Evolutionary conservation across 2,797 vertebrate genomes (phyloP), one percentile per base, ranked within the genome.

Genomic region (Caiman crocodilus): DNA sequence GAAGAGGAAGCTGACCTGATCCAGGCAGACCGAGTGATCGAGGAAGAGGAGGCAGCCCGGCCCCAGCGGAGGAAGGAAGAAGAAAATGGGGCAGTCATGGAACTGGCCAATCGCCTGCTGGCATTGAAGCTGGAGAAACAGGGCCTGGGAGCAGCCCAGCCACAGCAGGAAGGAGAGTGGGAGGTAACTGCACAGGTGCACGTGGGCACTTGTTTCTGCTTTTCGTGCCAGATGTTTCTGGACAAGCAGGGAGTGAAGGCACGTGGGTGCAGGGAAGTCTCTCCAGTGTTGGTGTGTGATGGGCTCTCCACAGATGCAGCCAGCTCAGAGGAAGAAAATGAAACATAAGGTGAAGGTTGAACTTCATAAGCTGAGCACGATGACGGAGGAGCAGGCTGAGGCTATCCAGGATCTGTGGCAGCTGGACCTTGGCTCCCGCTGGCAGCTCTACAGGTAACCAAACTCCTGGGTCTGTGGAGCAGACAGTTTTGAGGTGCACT

Each of bases 361-460:
- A 90, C 96, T 99, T 76, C 81, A 30, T 21, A 98, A 98, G 85
- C 93, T 91, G 61, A 94, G 96, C 2, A 55, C 96, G 55, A 99
- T 99, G 99, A 98, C 97, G 14, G 97, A 98, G 60, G 21, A 50
- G 0, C 98, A 99, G 85, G 99, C 98, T 55, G 15, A 0, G 2
- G 61, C 20, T 20, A 82, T 99, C 82, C 64, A 56, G 26, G 96
- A 99, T 58, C 59, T 99, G 82, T 99, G 99, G 99, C 94, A 89
- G 15, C 98, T 99, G 57, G 94, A 92, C 81, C 91, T 97, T 76
- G 94, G 25, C 69, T 98, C 99, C 78, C 98, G 98, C 94, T 99
- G 99, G 99, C 98, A 85, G 92, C 98, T 99, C 80, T 99, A 99
- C 97, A 98, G 99, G 99, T 99, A 95, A 94, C n/a, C 28, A 5